A percentile compares a stretch with the other conserved stretches of the same genome.
Evolutionary conservation across 2,113 vertebrate species (phyloP).

Genomic region (Arenaria interpres): DNA sequence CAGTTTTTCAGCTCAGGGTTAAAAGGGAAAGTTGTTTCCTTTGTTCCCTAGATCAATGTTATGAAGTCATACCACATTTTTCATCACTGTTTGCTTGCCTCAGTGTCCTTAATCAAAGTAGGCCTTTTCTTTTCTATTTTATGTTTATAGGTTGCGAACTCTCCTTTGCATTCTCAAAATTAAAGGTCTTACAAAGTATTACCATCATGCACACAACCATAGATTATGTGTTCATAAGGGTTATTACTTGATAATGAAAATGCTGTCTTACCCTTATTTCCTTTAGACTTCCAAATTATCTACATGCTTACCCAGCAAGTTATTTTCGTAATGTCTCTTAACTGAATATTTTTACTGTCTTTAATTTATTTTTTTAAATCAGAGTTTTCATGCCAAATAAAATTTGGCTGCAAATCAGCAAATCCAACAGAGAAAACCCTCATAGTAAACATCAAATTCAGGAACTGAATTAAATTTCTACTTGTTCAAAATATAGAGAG

Average conservation of each 20-base stretch:
- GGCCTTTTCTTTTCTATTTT: not conserved
- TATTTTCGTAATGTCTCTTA: not conserved
- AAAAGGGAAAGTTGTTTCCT: not conserved
- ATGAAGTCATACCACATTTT: not conserved
- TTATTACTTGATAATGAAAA: not conserved
- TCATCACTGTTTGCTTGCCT: not conserved
- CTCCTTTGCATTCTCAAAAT: not conserved
- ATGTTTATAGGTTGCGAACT: not conserved
- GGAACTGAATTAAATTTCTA: not conserved
- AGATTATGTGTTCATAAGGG: not conserved
- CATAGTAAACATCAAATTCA: not conserved
- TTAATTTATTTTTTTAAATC: not conserved
- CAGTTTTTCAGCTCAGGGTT: not conserved
- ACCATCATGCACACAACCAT: not conserved
- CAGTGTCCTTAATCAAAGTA: not conserved
- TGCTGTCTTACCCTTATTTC: not conserved
- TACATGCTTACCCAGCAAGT: not conserved
- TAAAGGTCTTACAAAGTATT: not conserved
- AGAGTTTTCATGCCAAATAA: not conserved
- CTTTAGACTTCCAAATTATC: not conserved
- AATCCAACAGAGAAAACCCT: not conserved
- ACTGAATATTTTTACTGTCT: not conserved
- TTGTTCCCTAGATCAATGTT: not conserved
- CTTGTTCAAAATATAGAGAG: not conserved
- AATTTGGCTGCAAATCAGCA: not conserved